Base-by-base conservation (phyloP, 1,140 invertebrate genomes). In the Orius laevigatus region DNA sequence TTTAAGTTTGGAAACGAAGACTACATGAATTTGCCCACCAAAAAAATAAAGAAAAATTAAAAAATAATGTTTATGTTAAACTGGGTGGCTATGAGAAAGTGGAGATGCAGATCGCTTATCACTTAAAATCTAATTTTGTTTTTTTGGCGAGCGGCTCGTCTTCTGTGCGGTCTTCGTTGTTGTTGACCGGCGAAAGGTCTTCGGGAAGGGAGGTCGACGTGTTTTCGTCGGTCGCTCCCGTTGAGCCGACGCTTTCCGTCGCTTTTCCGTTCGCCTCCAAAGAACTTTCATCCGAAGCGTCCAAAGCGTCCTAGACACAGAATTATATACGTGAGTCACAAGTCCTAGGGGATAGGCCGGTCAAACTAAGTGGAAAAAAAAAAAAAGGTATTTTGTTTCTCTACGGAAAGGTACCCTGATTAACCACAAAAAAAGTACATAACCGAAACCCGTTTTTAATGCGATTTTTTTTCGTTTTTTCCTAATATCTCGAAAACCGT, bases 141-240 rank as follows among this genome's bases (percentile, higher is more conserved):
- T 54, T 54, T 39, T 54, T 54, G 46, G 53, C 38, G 32, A 50
- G 53, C 2, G 53, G 53, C 34, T 54, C 53, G 39, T 25, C 31
- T 40, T 43, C 25, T 3, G n/a, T 16, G n/a, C 32, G 15, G 46
- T 47, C 19, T 5, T 44, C 15, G 35, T 51, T 51, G 44, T 36
- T 46, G 49, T 51, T 42, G 39, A 39, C 43, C 10, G 49, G 18
- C 19, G 49, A 51, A 8, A 42, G 25, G 15, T 51, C 50, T 18
- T 54, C 54, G 12, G 54, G 49, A 19, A 51, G 47, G 33, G 49
- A 51, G 12, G 46, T 51, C 18, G 48, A 45, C 10, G 51, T 53
- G 11, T 52, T 53, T 16, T 55, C 54, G 32, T 55, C 51, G n/a
- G 49, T 46, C 12, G 51, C 51, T 3, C 33, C 35, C 6, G 36